Evolutionary conservation across 1,140 invertebrate species (phyloP).

Genomic region (Euglossa dilemma): DNA sequence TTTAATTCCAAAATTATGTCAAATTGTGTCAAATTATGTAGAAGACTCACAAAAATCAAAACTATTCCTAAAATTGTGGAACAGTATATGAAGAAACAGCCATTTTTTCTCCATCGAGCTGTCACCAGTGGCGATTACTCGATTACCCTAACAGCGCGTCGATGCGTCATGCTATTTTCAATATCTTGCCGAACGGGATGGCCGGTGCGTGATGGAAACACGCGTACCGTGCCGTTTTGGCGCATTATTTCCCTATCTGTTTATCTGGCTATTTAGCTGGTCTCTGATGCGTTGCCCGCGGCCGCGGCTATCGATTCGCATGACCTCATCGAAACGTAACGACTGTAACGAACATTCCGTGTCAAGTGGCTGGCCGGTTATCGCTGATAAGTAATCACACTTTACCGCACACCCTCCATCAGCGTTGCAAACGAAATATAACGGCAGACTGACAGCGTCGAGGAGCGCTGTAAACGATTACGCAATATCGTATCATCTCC

Average conservation of each 20-base stretch:
- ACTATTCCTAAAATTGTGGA: too few relatives aligned
- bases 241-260: constrained; percentile 59
- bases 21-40: too few relatives aligned
- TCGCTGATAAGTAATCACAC: constrained; percentile 27
- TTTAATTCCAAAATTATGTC: too few relatives aligned
- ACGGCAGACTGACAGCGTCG: not conserved
- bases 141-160: not conserved
- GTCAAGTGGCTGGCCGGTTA: constrained; percentile 41
- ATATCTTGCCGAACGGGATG: constrained; percentile 5
- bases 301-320: constrained; percentile 43
- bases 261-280: constrained; percentile 49
- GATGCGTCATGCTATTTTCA: not conserved
- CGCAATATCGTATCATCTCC: not conserved
- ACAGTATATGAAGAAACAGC: too few relatives aligned
- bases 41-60: too few relatives aligned
- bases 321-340: constrained; percentile 50
- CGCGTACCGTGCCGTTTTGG: constrained; percentile 11
- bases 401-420: not conserved
- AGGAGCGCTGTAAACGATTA: not conserved
- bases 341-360: constrained; percentile 55
- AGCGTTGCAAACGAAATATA: constrained; percentile 14
- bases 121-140: too few relatives aligned
- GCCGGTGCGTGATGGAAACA: constrained; percentile 51
- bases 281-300: constrained; percentile 18
- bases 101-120: too few relatives aligned